phyloP scores from a whole-genome alignment of 2,888 invertebrate genomes.

The Phytoseiulus persimilis region DNA sequence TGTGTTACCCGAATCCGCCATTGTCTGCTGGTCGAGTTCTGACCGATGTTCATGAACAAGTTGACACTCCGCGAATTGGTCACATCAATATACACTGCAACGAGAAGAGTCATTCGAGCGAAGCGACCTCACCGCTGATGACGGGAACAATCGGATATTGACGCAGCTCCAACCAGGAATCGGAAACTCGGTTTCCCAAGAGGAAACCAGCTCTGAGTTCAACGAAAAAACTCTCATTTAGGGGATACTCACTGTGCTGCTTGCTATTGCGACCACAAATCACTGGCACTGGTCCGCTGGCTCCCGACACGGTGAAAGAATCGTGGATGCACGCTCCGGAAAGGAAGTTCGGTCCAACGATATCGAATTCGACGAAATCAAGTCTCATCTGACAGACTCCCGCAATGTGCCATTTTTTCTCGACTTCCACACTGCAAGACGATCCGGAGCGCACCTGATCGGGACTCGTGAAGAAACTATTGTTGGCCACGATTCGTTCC shows the following conservation, averaged over 20 bases:
- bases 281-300: background rate
- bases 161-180: too few relatives aligned
- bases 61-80: background rate
- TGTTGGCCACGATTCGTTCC: background rate
- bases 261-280: constrained; percentile 10
- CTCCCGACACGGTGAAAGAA: background rate
- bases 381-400: background rate
- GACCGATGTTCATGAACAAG: background rate
- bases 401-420: background rate
- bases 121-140: too few relatives aligned
- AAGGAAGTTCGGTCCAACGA: background rate
- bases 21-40: background rate
- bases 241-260: background rate
- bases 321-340: background rate
- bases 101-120: too few relatives aligned
- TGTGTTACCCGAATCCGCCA: background rate
- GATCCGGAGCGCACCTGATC: background rate
- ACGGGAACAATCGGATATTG: too few relatives aligned
- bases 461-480: background rate
- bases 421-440: background rate
- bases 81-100: constrained; percentile 31
- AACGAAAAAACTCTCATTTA: too few relatives aligned
- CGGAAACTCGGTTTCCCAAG: too few relatives aligned
- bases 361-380: background rate
- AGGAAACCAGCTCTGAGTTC: too few relatives aligned